Evolutionary conservation across 2,888 invertebrate genomes (phyloP).

Genomic region (Strigamia maritima): DNA sequence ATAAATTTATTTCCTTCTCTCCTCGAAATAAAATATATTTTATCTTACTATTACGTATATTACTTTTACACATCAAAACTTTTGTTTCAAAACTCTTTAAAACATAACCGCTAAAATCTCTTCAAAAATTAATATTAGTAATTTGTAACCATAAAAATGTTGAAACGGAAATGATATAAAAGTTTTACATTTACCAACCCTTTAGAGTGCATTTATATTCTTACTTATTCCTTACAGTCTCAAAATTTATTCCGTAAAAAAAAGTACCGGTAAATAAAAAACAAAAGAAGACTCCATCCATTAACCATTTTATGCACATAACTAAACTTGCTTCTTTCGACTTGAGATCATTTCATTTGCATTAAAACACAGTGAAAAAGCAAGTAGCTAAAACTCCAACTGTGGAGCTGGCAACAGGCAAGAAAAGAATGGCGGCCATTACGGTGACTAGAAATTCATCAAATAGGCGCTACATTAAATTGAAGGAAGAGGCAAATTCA

Average conservation of each 20-base stretch:
- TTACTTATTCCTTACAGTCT: neutral
- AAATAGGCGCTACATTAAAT: constrained; percentile 5
- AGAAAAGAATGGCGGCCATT: neutral
- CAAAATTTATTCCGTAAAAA: neutral
- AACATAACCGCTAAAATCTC: no score
- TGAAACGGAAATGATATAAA: no score
- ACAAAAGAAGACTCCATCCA: neutral
- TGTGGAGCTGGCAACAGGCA: neutral
- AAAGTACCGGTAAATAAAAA: no score
- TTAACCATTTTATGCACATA: neutral
- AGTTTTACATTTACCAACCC: neutral
- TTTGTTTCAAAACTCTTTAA: no score
- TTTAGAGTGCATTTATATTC: neutral
- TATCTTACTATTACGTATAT: no score
- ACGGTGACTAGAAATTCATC: constrained; percentile 10
- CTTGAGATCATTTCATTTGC: neutral
- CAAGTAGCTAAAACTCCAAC: neutral
- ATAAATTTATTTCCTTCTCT: no score
- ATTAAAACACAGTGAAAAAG: constrained; percentile 1
- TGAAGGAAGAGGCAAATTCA: constrained; percentile 18
- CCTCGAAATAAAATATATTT: no score
- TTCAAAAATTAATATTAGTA: no score
- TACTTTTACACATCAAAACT: no score
- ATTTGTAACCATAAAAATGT: no score
- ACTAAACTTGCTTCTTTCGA: neutral